Evolutionary conservation across 2,797 vertebrate species (phyloP).

Genomic region (Carcharodon carcharias): DNA sequence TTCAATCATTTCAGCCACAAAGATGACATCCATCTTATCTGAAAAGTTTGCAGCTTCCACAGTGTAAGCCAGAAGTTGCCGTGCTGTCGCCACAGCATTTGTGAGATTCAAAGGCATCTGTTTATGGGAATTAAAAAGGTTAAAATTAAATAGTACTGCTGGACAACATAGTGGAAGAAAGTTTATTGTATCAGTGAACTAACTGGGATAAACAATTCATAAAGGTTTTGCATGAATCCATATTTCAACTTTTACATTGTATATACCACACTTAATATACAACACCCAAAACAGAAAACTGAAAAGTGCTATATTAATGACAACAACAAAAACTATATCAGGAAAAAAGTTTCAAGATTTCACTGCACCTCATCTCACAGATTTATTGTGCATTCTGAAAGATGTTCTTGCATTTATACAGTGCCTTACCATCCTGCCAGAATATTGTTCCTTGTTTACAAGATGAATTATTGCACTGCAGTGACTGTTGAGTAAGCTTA

Average conservation of each 20-base stretch:
- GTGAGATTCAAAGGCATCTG: constrained; percentile 95
- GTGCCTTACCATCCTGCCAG: background rate
- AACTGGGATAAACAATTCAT: background rate
- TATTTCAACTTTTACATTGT: background rate
- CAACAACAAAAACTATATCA: background rate
- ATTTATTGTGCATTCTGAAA: background rate
- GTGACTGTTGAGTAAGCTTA: background rate
- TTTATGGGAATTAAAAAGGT: background rate
- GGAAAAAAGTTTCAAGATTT: background rate
- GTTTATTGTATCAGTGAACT: background rate
- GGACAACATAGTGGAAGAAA: background rate
- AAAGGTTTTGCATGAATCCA: background rate
- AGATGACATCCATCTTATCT: constrained; percentile 97
- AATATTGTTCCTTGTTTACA: background rate
- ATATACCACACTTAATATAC: background rate
- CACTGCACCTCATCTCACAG: background rate
- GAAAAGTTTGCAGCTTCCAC: constrained; percentile 91
- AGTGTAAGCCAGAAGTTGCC: constrained; percentile 79
- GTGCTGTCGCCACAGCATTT: constrained; percentile 80
- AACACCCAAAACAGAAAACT: background rate
- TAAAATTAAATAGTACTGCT: background rate
- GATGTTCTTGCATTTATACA: background rate
- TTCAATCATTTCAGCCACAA: constrained; percentile 97
- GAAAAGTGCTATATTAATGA: no score
- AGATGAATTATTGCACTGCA: background rate